These are phyloP conservation scores for Lethocerus indicus DNA, from an alignment of 1,140 invertebrate genomes.

Conservation along the genomic window DNA sequence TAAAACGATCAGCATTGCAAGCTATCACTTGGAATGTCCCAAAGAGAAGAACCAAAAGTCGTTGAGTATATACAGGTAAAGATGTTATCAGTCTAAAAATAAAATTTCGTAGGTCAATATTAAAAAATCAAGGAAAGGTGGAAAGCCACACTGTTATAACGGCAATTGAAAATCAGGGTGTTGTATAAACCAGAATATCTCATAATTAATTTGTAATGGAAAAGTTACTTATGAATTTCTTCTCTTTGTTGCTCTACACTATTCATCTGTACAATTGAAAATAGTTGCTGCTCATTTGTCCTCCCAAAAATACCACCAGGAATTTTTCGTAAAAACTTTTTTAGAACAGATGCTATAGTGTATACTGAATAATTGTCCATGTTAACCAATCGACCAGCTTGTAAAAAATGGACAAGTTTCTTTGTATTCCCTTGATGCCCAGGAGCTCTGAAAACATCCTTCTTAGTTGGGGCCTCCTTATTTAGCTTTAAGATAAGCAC, in stretches of 20 bases:
- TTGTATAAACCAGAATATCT: too few relatives aligned
- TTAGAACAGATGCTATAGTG: conserved; percentile 94
- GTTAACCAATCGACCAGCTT: conserved; percentile 90
- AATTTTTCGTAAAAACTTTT: conserved; percentile 94
- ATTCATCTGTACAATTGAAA: conserved; percentile 66
- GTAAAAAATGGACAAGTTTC: conserved; percentile 86
- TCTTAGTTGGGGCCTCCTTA: conserved; percentile 81
- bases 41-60: conserved; percentile 84
- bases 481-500: conserved; percentile 85
- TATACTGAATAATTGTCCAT: conserved; percentile 96
- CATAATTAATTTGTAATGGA: too few relatives aligned
- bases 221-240: conserved; percentile 70
- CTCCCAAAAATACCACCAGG: conserved; percentile 88
- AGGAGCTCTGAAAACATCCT: conserved; percentile 86
- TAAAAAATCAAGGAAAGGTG: neutral
- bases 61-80: conserved; percentile 77
- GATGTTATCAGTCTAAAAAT: conserved; percentile 67
- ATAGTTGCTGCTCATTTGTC: conserved; percentile 77
- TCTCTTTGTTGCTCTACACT: conserved; percentile 70
- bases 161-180: neutral
- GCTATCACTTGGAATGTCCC: conserved; percentile 95
- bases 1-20: conserved; percentile 73
- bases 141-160: neutral
- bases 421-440: conserved; percentile 91
- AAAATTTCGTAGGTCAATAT: conserved; percentile 11